phyloP scores from a whole-genome alignment of 1,140 invertebrate genomes.

The Heliconius eleuchia region DNA sequence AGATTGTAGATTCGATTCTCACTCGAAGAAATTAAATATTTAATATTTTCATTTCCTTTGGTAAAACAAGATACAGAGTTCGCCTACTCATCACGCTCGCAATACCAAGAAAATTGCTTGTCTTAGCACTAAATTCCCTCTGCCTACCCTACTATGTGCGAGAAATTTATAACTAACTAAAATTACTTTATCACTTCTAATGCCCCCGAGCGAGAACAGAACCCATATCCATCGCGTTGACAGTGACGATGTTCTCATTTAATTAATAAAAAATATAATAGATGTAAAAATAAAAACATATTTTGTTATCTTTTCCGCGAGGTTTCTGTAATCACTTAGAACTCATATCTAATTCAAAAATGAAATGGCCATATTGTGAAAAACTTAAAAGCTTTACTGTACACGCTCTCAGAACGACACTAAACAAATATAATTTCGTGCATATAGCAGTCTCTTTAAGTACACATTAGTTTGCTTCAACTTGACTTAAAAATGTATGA shows the following conservation, averaged over 20 bases:
- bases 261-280: not conserved
- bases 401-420: slow-evolving; percentile 2
- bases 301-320: not conserved
- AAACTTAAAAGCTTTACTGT: slow-evolving; percentile 1
- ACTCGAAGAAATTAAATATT: too few species aligned
- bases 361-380: slow-evolving; percentile 2
- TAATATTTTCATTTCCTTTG: too few species aligned
- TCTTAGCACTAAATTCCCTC: too few species aligned
- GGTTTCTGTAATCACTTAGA: not conserved
- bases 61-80: too few species aligned
- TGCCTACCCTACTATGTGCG: too few species aligned
- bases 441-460: slow-evolving; percentile 22
- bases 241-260: not conserved
- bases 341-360: not conserved
- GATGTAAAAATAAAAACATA: not conserved
- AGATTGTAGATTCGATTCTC: too few species aligned
- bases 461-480: slow-evolving; percentile 16
- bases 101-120: too few species aligned
- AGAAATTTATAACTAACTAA: too few species aligned
- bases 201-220: not conserved
- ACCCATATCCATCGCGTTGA: not conserved
- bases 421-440: slow-evolving; percentile 14
- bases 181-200: too few species aligned
- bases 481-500: slow-evolving; percentile 29
- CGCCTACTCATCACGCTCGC: too few species aligned